Conservation (phyloP, 2,797 vertebrate species). For the Phoeniculus purpureus region DNA sequence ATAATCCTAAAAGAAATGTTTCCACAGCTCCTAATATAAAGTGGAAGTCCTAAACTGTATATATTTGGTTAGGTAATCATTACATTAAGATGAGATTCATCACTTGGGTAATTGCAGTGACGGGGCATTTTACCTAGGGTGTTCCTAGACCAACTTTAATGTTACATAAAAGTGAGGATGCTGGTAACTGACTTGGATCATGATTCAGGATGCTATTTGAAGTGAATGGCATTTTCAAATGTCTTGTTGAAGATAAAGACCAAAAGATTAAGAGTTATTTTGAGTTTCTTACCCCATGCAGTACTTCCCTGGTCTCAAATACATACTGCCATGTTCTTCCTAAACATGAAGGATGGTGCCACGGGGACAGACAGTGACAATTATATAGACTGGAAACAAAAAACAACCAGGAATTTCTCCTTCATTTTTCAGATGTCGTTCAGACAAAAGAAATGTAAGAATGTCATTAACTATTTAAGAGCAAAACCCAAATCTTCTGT, state of each 20-base stretch:
- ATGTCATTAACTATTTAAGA: not conserved
- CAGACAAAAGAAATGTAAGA: not conserved
- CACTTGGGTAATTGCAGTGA: not conserved
- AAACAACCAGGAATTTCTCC: not conserved
- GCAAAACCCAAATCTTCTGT: not conserved
- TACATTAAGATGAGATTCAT: not conserved
- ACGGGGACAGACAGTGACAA: not conserved
- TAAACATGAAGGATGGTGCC: not conserved
- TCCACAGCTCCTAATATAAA: not conserved
- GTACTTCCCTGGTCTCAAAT: not conserved
- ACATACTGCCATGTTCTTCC: not conserved
- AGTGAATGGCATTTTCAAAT: not conserved
- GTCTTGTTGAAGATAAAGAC: not conserved
- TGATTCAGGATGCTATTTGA: not conserved
- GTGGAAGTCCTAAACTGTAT: not conserved
- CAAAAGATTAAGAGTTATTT: not conserved
- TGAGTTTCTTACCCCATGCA: not conserved
- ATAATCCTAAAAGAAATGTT: conserved; percentile 1
- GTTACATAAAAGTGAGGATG: not conserved
- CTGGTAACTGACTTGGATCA: not conserved
- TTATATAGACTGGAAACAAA: not conserved
- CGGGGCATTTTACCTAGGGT: not conserved
- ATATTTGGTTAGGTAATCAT: not conserved
- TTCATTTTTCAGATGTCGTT: not conserved
- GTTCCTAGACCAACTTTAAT: not conserved